Base-by-base conservation (phyloP, 2,113 vertebrate genomes). In the Pogona vitticeps region DNA sequence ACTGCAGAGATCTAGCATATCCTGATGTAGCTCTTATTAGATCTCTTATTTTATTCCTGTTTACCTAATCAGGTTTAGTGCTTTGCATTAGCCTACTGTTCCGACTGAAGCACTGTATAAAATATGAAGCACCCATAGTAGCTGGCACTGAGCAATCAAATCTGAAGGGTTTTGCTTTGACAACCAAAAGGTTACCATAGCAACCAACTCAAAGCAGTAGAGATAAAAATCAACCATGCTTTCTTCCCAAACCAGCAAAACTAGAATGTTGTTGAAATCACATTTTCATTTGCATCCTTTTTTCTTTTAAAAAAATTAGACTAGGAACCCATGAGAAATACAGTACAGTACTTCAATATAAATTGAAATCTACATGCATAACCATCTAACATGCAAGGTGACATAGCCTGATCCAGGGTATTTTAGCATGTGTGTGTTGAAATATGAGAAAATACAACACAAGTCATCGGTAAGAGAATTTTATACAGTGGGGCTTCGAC, bases 101-200 rank as follows among this genome's bases (percentile, higher is more conserved):
- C 80, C 42, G 75, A 78, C 58, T 2, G 73, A 84, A 77, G 90
- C 31, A 3, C 28, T 59, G 9, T 36, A 61, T 77, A 83, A 59
- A 38, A 72, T 76, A 72, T 65, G 38, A 88, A 58, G 68, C 58
- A 91, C 68, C 70, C 88, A 91, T 61, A 28, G 70, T 73, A 73
- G 83, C 92, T 93, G 91, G 87, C 89, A 89, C 0, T 0, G 18
- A 26, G 76, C 33, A 76, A 90, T 88, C 85, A 91, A 89, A n/a
- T 76, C 86, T 33, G 23, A 82, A 83, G 67, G 85, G 88, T 78
- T 86, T 80, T 84, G 28, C 84, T 92, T 87, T 88, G 91, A 90
- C 90, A 94, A 94, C 89, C 86, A 26, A 59, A 46, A 89, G 31
- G 85, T 61, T 82, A 80, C 90, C 85, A 87, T 14, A 92, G 84